These are phyloP conservation scores for Semaprochilodus insignis DNA, from an alignment of 2,797 vertebrate species.

Conservation along the genomic window DNA sequence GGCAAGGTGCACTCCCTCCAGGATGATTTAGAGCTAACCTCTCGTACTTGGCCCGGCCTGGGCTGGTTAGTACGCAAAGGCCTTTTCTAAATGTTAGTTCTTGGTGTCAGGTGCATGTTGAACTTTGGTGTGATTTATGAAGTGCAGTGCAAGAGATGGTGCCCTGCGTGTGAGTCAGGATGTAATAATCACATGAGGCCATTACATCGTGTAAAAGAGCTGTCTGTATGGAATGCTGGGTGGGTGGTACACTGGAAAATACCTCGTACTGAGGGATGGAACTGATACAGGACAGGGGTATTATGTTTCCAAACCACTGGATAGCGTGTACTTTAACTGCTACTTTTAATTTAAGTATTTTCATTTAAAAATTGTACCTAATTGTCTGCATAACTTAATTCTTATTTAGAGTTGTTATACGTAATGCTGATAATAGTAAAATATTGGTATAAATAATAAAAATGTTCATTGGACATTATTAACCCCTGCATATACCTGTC, in stretches of 20 bases:
- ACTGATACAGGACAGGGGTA: constrained; percentile 15
- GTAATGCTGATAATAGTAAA: too few species aligned
- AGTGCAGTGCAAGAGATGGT: constrained; percentile 13
- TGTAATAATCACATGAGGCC: constrained; percentile 33
- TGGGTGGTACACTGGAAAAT: constrained; percentile 22
- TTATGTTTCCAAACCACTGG: constrained; percentile 5
- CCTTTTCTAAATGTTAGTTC: constrained; percentile 44
- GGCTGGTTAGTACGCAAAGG: background rate
- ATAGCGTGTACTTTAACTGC: background rate
- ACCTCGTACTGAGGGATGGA: constrained; percentile 14
- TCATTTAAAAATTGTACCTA: background rate
- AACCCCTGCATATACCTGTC: too few species aligned
- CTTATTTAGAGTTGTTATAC: too few species aligned
- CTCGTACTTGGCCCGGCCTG: background rate
- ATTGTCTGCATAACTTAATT: too few species aligned
- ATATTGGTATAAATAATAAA: too few species aligned
- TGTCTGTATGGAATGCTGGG: constrained; percentile 57
- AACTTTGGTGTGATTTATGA: constrained; percentile 33
- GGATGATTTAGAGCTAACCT: constrained; percentile 12
- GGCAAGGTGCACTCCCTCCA: constrained; percentile 12
- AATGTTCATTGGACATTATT: too few species aligned
- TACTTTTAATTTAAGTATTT: background rate
- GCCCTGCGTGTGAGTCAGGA: constrained; percentile 28
- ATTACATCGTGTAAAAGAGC: constrained; percentile 42
- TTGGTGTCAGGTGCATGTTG: constrained; percentile 39